Evolutionary conservation across 2,888 invertebrate species (phyloP), one percentile per base, ranked within the genome.

Genomic region (Cristatella mucedo): DNA sequence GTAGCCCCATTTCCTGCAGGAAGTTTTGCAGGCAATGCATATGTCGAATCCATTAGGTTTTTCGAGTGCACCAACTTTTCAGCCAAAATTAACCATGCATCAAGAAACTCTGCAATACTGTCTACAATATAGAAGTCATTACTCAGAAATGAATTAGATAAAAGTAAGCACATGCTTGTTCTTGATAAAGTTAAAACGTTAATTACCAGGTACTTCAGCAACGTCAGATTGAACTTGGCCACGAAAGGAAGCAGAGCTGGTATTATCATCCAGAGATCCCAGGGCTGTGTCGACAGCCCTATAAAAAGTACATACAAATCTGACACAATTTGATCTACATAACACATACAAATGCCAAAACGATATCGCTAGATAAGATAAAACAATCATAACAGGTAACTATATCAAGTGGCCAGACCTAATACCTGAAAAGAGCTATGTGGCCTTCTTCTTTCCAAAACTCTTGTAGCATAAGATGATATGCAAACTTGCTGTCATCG

Each of bases 11-110:
- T 62, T 3, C 59, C 49, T 33, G 59, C 59, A 34, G 51, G 54
- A 20, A 77, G 55, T 49, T 73, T 73, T 15, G 69, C 66, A 3
- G 76, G 74, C 44, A 81, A 72, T 0, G 74, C 72, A 56, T 83
- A 80, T 0, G 81, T 80, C 0, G 81, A 78, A 48, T 83, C 82
- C 1, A 82, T 61, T 37, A 83, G 76, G 0, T 77, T 75, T 54
- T 80, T 78, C 0, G 82, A 80, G 66, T 82, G 83, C 0, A 80
- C 78, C 77, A 84, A 76, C 63, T 82, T 81, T 57, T 83, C 83
- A 7, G 83, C 68, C 1, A 83, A 67, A 65, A 78, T 74, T 3
- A 84, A 65, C 82, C 82, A 83, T 0, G 81, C 78, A 57, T 83
- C 82, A 11, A 83, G 63, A 53, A 82, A 82, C 61, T 83, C 82